These are phyloP conservation scores for Lamprotornis superbus DNA, from an alignment of 2,113 vertebrate genomes.

Conservation along the genomic window DNA sequence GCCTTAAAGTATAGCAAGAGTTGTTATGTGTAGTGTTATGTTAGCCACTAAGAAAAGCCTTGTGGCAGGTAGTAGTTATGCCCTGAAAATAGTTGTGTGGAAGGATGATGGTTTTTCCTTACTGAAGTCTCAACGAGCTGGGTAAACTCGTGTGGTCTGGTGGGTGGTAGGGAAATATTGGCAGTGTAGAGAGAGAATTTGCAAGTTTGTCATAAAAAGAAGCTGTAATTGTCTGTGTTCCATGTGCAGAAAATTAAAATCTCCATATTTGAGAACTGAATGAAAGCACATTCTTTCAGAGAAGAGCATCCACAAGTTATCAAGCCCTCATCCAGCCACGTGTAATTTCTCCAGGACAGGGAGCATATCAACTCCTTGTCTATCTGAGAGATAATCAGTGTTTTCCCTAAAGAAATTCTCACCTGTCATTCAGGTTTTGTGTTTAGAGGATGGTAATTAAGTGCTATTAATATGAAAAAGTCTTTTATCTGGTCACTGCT, in stretches of 20 bases:
- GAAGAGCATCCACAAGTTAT: not conserved
- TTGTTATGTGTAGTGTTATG: not conserved
- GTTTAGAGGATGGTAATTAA: not conserved
- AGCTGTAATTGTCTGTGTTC: not conserved
- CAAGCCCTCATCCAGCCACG: not conserved
- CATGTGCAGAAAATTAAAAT: not conserved
- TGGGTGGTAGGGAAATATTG: not conserved
- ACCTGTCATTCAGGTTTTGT: not conserved
- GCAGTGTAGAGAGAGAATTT: not conserved
- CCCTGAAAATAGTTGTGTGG: not conserved
- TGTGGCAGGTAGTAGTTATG: not conserved
- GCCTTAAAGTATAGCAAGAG: not conserved
- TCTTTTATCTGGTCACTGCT: not conserved
- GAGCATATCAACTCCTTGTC: not conserved
- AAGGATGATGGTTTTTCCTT: not conserved
- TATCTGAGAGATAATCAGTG: not conserved
- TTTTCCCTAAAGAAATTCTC: not conserved
- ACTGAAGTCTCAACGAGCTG: not conserved
- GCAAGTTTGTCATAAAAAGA: not conserved
- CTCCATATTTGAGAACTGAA: not conserved
- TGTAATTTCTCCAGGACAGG: not conserved
- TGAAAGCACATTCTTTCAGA: not conserved
- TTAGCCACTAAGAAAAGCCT: not conserved
- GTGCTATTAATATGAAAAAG: not conserved
- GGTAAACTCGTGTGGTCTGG: not conserved